Conservation (phyloP, 2,113 vertebrate species). For the Rhineura floridana region DNA sequence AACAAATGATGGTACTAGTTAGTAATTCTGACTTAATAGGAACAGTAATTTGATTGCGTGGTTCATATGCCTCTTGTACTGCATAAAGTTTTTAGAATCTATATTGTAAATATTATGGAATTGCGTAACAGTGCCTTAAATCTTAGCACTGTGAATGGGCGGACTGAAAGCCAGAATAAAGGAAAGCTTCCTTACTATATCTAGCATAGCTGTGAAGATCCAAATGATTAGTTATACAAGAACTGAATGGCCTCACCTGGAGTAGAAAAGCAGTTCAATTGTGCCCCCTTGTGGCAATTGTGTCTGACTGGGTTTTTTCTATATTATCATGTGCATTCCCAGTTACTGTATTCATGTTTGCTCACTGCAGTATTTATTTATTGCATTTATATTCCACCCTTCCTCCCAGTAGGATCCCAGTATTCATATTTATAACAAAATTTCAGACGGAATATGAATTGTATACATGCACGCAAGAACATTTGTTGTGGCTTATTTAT, state of each 20-base stretch:
- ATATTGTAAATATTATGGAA: constrained; percentile 26
- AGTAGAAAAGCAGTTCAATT: constrained; percentile 59
- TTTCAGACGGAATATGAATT: neutral
- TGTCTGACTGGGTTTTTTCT: neutral
- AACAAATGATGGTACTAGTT: constrained; percentile 26
- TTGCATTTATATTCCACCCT: no score
- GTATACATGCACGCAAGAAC: neutral
- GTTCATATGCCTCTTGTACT: neutral
- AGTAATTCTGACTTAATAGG: neutral
- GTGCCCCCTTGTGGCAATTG: constrained; percentile 70
- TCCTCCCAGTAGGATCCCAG: no score
- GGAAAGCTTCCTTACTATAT: constrained; percentile 57
- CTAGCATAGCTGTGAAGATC: constrained; percentile 54
- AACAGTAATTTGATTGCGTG: constrained; percentile 16
- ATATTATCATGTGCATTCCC: neutral
- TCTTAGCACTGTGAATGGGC: constrained; percentile 19
- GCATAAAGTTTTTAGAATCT: constrained; percentile 20
- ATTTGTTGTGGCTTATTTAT: neutral
- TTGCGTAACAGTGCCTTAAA: constrained; percentile 39
- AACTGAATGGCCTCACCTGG: constrained; percentile 49
- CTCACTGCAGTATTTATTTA: neutral
- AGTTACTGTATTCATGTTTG: neutral
- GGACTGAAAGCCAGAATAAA: constrained; percentile 59
- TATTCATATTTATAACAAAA: neutral
- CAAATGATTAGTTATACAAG: constrained; percentile 49